phyloP scores from a whole-genome alignment of 1,140 invertebrate species.

The Euura lappo region DNA sequence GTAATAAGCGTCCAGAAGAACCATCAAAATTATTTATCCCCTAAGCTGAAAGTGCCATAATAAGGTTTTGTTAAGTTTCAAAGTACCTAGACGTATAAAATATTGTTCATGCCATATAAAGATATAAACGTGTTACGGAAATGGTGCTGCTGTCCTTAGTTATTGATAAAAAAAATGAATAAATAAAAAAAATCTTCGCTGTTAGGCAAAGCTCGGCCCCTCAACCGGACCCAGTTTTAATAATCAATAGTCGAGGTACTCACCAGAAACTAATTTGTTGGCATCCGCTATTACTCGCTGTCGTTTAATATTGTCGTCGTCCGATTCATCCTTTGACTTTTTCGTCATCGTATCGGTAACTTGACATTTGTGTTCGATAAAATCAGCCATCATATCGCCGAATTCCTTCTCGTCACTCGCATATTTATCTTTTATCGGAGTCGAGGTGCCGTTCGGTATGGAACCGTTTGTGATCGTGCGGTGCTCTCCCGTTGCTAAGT shows the following conservation, averaged over 20 bases:
- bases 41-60: neutral
- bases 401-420: constrained; percentile 59
- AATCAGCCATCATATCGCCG: constrained; percentile 56
- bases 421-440: constrained; percentile 60
- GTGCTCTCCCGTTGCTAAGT: constrained; percentile 59
- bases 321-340: constrained; percentile 48
- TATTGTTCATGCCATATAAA: neutral
- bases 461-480: constrained; percentile 59
- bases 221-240: constrained; percentile 44
- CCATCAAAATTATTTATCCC: too few relatives aligned
- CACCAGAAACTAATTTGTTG: constrained; percentile 57
- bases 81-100: neutral
- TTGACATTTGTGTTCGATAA: constrained; percentile 55
- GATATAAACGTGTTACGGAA: constrained; percentile 1
- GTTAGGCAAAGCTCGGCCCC: constrained; percentile 52
- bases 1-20: neutral
- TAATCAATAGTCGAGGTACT: constrained; percentile 38
- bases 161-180: neutral
- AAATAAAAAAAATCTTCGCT: constrained; percentile 10
- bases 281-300: constrained; percentile 55
- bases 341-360: constrained; percentile 50
- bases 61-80: neutral
- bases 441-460: constrained; percentile 60
- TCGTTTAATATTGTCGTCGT: constrained; percentile 54
- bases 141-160: constrained; percentile 1